Conservation (phyloP, 1,140 invertebrate species). For the Linepithema humile region DNA sequence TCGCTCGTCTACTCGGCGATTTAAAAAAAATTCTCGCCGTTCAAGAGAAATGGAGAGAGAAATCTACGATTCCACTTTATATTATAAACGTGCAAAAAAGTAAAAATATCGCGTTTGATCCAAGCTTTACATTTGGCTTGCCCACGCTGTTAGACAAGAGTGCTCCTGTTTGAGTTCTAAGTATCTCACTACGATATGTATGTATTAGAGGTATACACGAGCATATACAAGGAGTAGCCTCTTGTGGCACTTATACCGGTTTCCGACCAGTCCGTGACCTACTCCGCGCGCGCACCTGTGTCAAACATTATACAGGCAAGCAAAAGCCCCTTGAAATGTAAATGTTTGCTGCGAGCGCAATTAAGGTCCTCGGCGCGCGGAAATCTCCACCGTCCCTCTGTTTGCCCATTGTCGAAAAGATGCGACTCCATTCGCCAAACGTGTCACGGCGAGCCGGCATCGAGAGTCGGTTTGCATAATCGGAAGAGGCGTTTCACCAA, state of each 20-base stretch:
- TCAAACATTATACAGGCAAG: slow-evolving; percentile 74
- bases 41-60: background rate
- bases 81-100: background rate
- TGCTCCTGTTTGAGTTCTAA: slow-evolving; percentile 18
- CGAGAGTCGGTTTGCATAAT: background rate
- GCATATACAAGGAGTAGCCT: slow-evolving; percentile 47
- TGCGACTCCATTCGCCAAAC: slow-evolving; percentile 1
- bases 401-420: slow-evolving; percentile 45
- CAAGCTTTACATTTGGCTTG: background rate
- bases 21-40: background rate
- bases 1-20: background rate
- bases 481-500: slow-evolving; percentile 1
- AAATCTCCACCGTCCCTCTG: slow-evolving; percentile 46
- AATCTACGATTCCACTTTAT: background rate
- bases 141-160: slow-evolving; percentile 10
- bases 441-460: background rate
- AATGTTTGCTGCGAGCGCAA: slow-evolving; percentile 72
- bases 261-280: background rate
- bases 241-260: slow-evolving; percentile 42
- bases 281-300: slow-evolving; percentile 61
- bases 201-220: slow-evolving; percentile 5
- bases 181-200: slow-evolving; percentile 27
- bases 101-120: background rate
- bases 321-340: slow-evolving; percentile 74
- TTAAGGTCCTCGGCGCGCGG: slow-evolving; percentile 63